These are phyloP conservation scores for Andrena flavipes DNA, from an alignment of 2,888 invertebrate species.

Conservation along the genomic window DNA sequence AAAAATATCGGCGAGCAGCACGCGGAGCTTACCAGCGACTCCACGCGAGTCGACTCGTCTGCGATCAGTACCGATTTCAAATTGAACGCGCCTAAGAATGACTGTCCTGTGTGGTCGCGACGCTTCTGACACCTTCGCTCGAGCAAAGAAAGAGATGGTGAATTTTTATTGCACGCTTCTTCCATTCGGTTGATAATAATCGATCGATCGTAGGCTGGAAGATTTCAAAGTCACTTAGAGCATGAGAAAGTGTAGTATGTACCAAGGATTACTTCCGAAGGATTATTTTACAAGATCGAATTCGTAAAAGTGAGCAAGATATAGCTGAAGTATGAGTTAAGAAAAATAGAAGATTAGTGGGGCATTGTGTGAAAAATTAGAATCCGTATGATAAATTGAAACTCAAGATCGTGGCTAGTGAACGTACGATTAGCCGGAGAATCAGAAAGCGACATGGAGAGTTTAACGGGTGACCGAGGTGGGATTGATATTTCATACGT, in stretches of 20 bases:
- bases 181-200: neutral
- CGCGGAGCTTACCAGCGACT: constrained; percentile 8
- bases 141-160: too few species aligned
- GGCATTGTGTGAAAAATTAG: neutral
- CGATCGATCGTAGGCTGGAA: too few species aligned
- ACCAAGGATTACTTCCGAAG: too few species aligned
- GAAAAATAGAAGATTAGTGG: neutral
- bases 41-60: neutral
- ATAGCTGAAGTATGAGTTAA: neutral
- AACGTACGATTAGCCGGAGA: constrained; percentile 1
- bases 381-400: neutral
- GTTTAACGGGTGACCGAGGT: constrained; percentile 49
- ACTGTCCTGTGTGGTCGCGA: constrained; percentile 4
- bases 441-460: constrained; percentile 8
- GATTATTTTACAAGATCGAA: too few species aligned
- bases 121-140: too few species aligned
- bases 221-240: too few species aligned
- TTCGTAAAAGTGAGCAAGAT: neutral
- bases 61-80: constrained; percentile 29
- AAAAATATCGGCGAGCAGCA: constrained; percentile 74
- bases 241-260: too few species aligned
- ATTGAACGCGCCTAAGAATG: constrained; percentile 1
- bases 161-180: neutral
- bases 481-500: constrained; percentile 60
- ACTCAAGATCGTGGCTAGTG: neutral